Conservation (phyloP, 2,888 invertebrate species). For the Linnaemya tessellans region DNA sequence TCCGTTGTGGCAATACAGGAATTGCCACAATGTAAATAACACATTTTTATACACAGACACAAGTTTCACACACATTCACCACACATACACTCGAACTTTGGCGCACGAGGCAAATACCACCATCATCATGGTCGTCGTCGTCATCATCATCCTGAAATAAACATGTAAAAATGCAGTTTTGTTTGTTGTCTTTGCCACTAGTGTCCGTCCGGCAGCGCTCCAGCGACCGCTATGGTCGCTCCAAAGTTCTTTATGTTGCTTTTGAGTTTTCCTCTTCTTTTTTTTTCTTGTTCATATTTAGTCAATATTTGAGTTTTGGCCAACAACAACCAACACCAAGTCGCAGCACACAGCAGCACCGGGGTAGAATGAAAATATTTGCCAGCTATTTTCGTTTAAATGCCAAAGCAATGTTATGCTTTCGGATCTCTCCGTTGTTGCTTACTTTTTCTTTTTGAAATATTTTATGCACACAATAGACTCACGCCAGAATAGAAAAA, state of each 20-base stretch:
- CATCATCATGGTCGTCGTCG: constrained; percentile 27
- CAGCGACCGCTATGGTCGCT: constrained; percentile 53
- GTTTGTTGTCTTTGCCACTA: constrained; percentile 66
- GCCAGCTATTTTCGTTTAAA: constrained; percentile 71
- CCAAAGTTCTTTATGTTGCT: constrained; percentile 49
- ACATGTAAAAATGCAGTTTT: constrained; percentile 63
- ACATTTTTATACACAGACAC: constrained; percentile 55
- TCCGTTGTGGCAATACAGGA: constrained; percentile 71
- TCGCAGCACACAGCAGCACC: constrained; percentile 55
- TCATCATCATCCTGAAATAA: constrained; percentile 38
- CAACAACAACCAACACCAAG: constrained; percentile 66
- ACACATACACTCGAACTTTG: constrained; percentile 9
- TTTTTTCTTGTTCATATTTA: constrained; percentile 60
- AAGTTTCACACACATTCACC: constrained; percentile 6
- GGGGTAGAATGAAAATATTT: constrained; percentile 67
- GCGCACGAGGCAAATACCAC: constrained; percentile 43
- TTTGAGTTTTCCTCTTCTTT: background rate
- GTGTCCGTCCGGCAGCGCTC: constrained; percentile 41
- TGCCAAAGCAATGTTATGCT: constrained; percentile 69
- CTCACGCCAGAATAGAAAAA: constrained; percentile 50
- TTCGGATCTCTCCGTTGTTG: constrained; percentile 48
- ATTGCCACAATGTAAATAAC: constrained; percentile 72
- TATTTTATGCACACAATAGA: constrained; percentile 54
- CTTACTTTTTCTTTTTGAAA: constrained; percentile 12
- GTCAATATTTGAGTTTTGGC: constrained; percentile 72